Evolutionary conservation across 2,888 invertebrate species (phyloP).

Genomic region (Neocrepidodera transversa): DNA sequence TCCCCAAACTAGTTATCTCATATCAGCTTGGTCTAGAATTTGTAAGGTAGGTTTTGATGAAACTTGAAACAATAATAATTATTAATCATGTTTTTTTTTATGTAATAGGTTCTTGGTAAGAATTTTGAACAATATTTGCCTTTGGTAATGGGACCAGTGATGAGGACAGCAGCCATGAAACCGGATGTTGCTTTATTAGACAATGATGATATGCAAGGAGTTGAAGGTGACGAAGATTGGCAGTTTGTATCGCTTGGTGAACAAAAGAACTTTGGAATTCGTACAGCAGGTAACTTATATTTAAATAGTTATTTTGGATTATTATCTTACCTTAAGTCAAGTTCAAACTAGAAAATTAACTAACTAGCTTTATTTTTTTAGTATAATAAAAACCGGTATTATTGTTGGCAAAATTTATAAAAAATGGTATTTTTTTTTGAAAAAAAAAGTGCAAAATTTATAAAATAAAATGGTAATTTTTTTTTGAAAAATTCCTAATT

Average conservation of each 20-base stretch:
- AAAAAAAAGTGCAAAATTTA: no score
- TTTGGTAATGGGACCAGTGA: conserved; percentile 93
- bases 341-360: no score
- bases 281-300: conserved; percentile 85
- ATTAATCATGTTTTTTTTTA: not conserved
- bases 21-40: conserved; percentile 98
- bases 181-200: conserved; percentile 92
- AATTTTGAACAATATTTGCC: conserved; percentile 92
- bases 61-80: not conserved
- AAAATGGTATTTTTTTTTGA: no score
- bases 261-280: conserved; percentile 93
- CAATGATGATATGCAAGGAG: conserved; percentile 82
- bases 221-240: conserved; percentile 90
- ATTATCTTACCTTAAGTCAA: no score
- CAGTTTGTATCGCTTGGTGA: conserved; percentile 93
- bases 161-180: conserved; percentile 90
- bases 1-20: conserved; percentile 96
- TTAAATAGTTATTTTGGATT: no score
- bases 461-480: no score
- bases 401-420: no score
- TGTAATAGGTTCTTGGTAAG: conserved; percentile 65
- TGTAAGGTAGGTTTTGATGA: conserved; percentile 71
- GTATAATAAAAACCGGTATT: no score
- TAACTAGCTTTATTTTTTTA: no score
- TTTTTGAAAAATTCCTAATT: no score